Evolutionary conservation across 2,113 vertebrate genomes (phyloP).

Genomic region (Indicator indicator): DNA sequence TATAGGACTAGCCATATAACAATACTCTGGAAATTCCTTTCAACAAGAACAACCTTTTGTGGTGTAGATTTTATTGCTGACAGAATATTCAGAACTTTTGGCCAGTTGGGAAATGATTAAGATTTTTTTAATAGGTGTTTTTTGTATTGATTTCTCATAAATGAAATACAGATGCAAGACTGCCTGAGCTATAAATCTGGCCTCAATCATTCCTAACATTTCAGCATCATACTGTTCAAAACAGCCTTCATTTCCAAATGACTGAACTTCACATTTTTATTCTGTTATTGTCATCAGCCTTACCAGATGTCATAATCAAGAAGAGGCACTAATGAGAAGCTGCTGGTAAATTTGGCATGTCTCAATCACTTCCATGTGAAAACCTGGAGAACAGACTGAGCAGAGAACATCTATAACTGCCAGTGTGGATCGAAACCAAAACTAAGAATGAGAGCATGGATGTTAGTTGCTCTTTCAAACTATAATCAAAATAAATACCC

Average conservation of each 20-base stretch:
- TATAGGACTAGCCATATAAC: background rate
- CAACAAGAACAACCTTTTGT: background rate
- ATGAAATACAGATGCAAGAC: constrained; percentile 61
- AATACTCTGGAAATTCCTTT: background rate
- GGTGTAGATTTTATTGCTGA: constrained; percentile 2
- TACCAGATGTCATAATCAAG: constrained; percentile 60
- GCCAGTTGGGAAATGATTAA: constrained; percentile 44
- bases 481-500: background rate
- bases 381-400: constrained; percentile 19
- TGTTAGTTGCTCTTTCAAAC: background rate
- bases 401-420: background rate
- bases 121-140: constrained; percentile 3
- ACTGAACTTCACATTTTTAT: constrained; percentile 45
- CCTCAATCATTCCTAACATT: constrained; percentile 51
- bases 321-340: constrained; percentile 50
- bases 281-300: constrained; percentile 56
- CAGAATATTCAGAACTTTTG: constrained; percentile 9
- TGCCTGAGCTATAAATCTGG: constrained; percentile 44
- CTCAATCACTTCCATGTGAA: background rate
- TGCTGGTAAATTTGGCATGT: constrained; percentile 38
- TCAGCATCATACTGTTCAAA: constrained; percentile 50
- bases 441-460: background rate
- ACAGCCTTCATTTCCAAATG: constrained; percentile 43
- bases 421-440: background rate
- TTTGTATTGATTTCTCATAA: constrained; percentile 18